phyloP scores from a whole-genome alignment of 2,797 vertebrate species.

The Rhabdomys pumilio region DNA sequence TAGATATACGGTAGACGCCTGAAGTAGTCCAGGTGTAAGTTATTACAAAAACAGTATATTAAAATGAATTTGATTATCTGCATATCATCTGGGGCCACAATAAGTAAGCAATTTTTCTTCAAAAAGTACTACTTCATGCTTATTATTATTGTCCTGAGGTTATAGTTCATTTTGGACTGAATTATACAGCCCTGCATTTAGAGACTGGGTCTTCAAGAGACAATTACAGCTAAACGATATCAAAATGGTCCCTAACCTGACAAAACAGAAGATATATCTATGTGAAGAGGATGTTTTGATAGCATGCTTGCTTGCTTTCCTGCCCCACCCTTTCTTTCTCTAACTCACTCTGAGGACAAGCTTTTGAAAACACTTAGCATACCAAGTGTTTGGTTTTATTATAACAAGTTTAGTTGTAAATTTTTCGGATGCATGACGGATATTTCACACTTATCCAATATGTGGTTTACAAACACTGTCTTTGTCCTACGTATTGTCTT shows the following conservation, averaged over 20 bases:
- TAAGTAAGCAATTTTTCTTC: slow-evolving; percentile 2
- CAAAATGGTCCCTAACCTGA: background rate
- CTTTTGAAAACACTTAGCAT: background rate
- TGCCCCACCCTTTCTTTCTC: too few species aligned
- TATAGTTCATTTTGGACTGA: background rate
- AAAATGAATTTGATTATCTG: slow-evolving; percentile 5
- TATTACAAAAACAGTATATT: background rate
- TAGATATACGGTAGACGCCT: background rate
- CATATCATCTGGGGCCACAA: background rate
- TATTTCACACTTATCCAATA: background rate
- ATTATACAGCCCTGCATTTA: background rate
- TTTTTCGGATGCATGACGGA: background rate
- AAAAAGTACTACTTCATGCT: background rate
- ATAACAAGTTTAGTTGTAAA: background rate
- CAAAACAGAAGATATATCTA: background rate
- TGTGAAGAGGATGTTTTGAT: background rate
- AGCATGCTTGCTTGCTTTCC: accelerated
- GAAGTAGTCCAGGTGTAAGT: slow-evolving; percentile 7
- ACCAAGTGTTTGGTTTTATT: background rate
- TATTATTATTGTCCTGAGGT: background rate
- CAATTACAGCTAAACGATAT: background rate
- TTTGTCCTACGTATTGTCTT: background rate
- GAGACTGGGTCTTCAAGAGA: background rate
- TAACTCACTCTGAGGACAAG: background rate
- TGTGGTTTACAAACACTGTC: background rate